Conservation (phyloP, 2,888 invertebrate genomes). For the Plagodis dolabraria region DNA sequence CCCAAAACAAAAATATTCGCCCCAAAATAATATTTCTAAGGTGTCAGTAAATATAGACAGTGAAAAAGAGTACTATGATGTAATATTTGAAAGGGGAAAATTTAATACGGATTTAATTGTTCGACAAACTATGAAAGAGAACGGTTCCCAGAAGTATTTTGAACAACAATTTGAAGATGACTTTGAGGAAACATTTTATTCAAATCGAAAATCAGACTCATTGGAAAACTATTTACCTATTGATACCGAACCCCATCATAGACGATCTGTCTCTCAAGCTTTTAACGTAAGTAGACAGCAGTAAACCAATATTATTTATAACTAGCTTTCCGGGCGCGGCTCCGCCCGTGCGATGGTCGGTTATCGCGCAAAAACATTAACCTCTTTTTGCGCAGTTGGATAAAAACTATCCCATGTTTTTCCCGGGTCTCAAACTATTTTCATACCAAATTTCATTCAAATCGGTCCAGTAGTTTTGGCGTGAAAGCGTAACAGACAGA, state of each 20-base stretch:
- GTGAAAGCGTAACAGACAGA: no score
- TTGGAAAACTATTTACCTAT: conserved; percentile 30
- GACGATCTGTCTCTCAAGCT: conserved; percentile 20
- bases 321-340: no score
- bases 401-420: no score
- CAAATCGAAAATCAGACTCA: conserved; percentile 38
- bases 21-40: conserved; percentile 51
- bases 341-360: no score
- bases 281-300: conserved; percentile 10
- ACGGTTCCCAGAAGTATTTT: conserved; percentile 31
- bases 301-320: no score
- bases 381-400: no score
- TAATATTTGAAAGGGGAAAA: conserved; percentile 54
- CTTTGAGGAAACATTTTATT: conserved; percentile 1
- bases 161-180: conserved; percentile 28
- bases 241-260: neutral
- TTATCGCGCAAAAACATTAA: no score
- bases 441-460: no score
- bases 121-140: conserved; percentile 52
- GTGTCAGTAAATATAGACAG: conserved; percentile 64
- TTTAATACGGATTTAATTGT: conserved; percentile 54
- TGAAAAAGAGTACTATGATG: conserved; percentile 62
- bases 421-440: no score
- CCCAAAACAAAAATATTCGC: conserved; percentile 30
- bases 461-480: no score